phyloP scores from a whole-genome alignment of 2,888 invertebrate species.

The Caenorhabditis panamensis region DNA sequence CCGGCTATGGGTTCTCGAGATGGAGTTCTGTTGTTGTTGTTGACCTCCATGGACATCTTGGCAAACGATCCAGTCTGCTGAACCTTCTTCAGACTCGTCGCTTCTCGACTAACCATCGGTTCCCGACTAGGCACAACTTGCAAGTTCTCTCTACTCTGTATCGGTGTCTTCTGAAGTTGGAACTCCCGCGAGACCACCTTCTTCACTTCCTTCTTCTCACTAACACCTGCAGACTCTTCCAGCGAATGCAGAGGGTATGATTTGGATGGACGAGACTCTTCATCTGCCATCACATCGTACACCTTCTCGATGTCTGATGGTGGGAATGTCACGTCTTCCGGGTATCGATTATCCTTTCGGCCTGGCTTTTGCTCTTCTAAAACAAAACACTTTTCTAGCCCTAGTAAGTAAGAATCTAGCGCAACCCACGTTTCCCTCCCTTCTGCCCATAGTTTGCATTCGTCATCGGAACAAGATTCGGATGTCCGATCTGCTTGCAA shows the following conservation, averaged over 20 bases:
- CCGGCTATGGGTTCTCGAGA: background rate
- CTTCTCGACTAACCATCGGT: background rate
- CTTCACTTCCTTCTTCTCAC: background rate
- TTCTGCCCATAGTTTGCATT: constrained; percentile 30
- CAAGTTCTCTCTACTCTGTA: background rate
- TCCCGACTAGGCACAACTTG: background rate
- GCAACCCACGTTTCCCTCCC: constrained; percentile 18
- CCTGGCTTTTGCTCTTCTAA: constrained; percentile 37
- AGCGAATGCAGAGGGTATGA: constrained; percentile 2
- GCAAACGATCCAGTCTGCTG: too few relatives aligned
- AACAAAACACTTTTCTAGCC: too few relatives aligned
- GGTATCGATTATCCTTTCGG: constrained; percentile 41
- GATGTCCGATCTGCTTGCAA: constrained; percentile 49
- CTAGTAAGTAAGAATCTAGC: too few relatives aligned
- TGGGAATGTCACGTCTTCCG: constrained; percentile 59
- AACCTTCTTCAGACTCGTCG: background rate
- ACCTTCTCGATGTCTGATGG: constrained; percentile 54
- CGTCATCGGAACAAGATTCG: constrained; percentile 32
- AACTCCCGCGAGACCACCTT: background rate
- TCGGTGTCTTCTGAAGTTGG: background rate
- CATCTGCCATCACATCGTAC: constrained; percentile 54
- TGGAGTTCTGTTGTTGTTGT: background rate
- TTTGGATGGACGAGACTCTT: constrained; percentile 36
- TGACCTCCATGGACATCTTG: background rate
- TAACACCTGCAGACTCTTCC: background rate